phyloP scores from a whole-genome alignment of 2,888 invertebrate species.

The Cremastinae sp. region DNA sequence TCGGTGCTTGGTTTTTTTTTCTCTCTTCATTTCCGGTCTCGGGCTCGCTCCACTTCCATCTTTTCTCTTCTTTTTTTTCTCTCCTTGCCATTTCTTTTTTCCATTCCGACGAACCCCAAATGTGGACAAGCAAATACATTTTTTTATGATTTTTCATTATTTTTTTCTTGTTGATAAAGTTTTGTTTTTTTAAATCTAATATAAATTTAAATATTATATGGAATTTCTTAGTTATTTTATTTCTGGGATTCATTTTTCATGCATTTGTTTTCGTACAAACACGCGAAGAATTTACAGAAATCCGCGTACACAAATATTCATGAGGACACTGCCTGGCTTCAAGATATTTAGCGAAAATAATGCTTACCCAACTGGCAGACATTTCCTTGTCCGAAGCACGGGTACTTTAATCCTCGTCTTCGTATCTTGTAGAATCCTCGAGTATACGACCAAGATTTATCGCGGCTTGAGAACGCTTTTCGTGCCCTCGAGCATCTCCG shows the following conservation, averaged over 20 bases:
- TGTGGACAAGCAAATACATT: constrained; percentile 8
- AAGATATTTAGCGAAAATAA: constrained; percentile 27
- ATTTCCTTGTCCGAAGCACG: constrained; percentile 5
- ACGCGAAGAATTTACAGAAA: background rate
- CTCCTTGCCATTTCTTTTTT: background rate
- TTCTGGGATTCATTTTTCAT: background rate
- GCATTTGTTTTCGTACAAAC: too few relatives aligned
- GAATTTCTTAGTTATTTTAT: background rate
- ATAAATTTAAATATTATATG: too few relatives aligned
- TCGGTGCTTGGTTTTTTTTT: background rate
- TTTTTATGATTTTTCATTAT: background rate
- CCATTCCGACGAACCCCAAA: background rate
- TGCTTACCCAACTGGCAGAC: constrained; percentile 23
- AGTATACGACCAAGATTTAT: constrained; percentile 41
- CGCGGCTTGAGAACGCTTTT: constrained; percentile 16
- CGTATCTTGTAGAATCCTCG: constrained; percentile 24
- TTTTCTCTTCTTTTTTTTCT: background rate
- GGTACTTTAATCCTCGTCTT: constrained; percentile 17
- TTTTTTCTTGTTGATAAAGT: too few relatives aligned
- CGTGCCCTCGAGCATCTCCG: constrained; percentile 15
- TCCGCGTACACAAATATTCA: background rate
- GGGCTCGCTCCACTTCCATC: constrained; percentile 24
- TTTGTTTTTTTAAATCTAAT: too few relatives aligned
- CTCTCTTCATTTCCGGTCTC: constrained; percentile 7
- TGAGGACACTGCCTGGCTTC: background rate